A percentile compares a stretch with the other conserved stretches of the same genome.
Evolutionary conservation across 2,797 vertebrate genomes (phyloP).

Genomic region (Pyrocephalus nanus): DNA sequence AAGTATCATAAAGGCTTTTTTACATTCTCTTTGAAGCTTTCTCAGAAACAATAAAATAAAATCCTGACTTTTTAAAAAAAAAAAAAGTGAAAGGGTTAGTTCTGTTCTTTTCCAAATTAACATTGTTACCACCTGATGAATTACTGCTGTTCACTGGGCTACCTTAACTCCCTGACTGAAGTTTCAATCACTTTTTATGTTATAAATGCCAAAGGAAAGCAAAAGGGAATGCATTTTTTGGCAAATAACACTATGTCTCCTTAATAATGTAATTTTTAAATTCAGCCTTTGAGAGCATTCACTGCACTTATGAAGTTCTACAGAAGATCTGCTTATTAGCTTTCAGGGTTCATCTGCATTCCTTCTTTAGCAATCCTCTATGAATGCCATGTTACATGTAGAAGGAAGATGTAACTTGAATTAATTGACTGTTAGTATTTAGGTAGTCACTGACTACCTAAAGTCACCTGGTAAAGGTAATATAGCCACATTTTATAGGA

Average conservation of each 20-base stretch:
- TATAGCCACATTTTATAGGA: background rate
- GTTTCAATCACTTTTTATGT: background rate
- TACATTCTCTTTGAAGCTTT: background rate
- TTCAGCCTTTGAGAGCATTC: background rate
- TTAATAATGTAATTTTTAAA: background rate
- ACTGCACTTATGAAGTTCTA: background rate
- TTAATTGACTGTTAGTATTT: background rate
- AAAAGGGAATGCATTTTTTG: background rate
- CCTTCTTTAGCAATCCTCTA: background rate
- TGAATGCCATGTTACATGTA: background rate
- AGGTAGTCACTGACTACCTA: background rate
- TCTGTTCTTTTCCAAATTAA: background rate
- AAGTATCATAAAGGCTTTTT: background rate
- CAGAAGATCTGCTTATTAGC: background rate
- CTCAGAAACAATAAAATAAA: background rate
- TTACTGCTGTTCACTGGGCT: background rate
- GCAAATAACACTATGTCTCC: background rate
- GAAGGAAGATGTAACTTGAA: background rate
- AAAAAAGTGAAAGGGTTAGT: background rate
- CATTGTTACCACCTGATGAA: background rate
- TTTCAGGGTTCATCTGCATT: background rate
- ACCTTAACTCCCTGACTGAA: background rate
- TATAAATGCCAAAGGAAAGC: background rate
- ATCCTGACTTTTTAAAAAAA: rapidly evolving
- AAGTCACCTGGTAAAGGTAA: background rate